Base-by-base conservation (phyloP, 2,888 invertebrate species). In the Leucophora obtusa region DNA sequence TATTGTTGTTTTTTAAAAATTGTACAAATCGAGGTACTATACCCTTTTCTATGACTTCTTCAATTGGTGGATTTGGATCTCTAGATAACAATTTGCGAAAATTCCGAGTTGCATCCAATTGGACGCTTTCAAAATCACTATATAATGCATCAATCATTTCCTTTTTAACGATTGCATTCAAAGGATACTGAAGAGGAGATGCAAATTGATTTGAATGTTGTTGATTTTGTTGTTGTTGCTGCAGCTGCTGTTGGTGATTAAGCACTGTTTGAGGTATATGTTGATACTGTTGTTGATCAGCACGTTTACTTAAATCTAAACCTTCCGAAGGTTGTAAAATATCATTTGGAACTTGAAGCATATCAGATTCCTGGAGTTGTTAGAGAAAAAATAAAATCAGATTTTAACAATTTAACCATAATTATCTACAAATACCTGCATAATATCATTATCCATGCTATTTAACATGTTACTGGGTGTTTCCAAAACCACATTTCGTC, bases 31-130 rank as follows among this genome's bases (percentile, higher is more conserved):
- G 94, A 47, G 98, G 98, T 83, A 98, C 96, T 88, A 98, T 96
- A 85, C 98, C 98, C 77, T 97, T 96, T 84, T 94, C 93, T 88
- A 98, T 97, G 54, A 98, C 98, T 92, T 97, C 97, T 91, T 98
- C 97, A 85, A 98, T 98, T 2, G 98, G 98, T 70, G 98, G 98
- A 92, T 98, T 97, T 4, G 98, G 98, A 91, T 98, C 98, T 89
- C 95, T 93, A 84, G 98, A 98, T 69, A 98, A 91, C 65, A 98
- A 92, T 91, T 98, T 98, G 77, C 98, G 93, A 91, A 98, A 97
- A 89, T 96, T 96, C 89, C 98, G 97, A 79, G 97, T 97, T 6
- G 97, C 97, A 86, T 92, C 91, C 82, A 98, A 92, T 89, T 97
- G 97, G 85, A 95, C 94, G 84, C 95, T 94, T 74, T 94, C 93